Conservation (phyloP, 2,113 vertebrate species). For the Epinephelus fuscoguttatus region DNA sequence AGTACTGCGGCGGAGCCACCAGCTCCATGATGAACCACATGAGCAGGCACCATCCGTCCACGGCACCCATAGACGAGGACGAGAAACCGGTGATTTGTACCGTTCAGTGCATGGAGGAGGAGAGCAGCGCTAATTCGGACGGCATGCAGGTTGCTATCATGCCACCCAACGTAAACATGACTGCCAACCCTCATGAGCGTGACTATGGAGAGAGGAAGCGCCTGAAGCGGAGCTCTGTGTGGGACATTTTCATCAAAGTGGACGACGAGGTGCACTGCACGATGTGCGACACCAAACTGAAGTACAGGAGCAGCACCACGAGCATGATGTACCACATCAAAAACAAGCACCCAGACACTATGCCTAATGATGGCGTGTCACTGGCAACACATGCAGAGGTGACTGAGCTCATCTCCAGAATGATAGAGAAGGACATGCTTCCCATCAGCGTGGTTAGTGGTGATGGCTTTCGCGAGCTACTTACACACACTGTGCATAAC, state of each 20-base stretch:
- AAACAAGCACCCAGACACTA: slow-evolving; percentile 63
- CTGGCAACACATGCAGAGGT: slow-evolving; percentile 58
- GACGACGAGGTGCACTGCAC: slow-evolving; percentile 75
- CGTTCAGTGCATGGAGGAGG: slow-evolving; percentile 54
- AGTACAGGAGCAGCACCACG: slow-evolving; percentile 76
- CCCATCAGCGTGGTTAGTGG: slow-evolving; percentile 63
- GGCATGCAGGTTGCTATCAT: slow-evolving; percentile 28
- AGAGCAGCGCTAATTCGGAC: slow-evolving; percentile 9
- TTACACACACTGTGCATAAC: slow-evolving; percentile 58
- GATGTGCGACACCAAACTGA: slow-evolving; percentile 67
- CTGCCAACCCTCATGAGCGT: background rate
- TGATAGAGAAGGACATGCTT: slow-evolving; percentile 77
- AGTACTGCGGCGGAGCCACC: slow-evolving; percentile 73
- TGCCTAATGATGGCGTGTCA: slow-evolving; percentile 35
- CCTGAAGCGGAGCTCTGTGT: slow-evolving; percentile 67
- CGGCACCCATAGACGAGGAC: slow-evolving; percentile 39
- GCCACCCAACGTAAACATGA: slow-evolving; percentile 6
- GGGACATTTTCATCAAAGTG: slow-evolving; percentile 71
- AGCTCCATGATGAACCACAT: slow-evolving; percentile 75
- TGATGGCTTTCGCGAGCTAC: slow-evolving; percentile 65
- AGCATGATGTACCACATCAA: slow-evolving; percentile 79
- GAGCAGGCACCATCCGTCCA: slow-evolving; percentile 42
- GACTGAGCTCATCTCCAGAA: slow-evolving; percentile 68
- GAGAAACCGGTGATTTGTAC: slow-evolving; percentile 58
- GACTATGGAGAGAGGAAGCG: slow-evolving; percentile 62